Evolutionary conservation across 1,140 invertebrate species (phyloP), one percentile per base, ranked within the genome.

Genomic region (Tetragnatha versicolor): DNA sequence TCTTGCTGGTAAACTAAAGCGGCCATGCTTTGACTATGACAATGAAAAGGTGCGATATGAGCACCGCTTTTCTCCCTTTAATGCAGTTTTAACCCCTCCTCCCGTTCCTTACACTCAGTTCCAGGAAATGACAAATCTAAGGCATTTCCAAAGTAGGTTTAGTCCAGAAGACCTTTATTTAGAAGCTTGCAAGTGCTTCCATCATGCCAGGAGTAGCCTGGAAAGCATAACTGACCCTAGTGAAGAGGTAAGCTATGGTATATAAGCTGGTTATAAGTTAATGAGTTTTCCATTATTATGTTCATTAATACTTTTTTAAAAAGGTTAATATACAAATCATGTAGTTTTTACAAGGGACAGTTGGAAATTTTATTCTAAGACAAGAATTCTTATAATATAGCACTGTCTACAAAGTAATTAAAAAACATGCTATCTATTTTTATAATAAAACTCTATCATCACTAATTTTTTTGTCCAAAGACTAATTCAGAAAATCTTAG

Each of bases 1-100:
- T 49, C 86, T 92, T 82, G 91, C 93, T 84, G 89, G 88, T 10
- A 91, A 91, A 85, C 86, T 93, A 58, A 89, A 89, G 81, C 90
- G 93, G 81, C 93, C 93, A 0, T 89, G 93, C 84, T 90, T 94
- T 3, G 76, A 73, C 84, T 98, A 98, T 87, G 95, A 98, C 86
- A 94, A 91, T 83, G 97, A 98, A 86, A 90, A 93, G 83, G 94
- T 98, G 14, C 90, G 96, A 42, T 98, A 97, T 85, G 94, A 97
- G 83, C 95, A 98, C 80, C 90, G 97, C 75, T 95, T 98, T 88
- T 90, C 92, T 12, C 94, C 96, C 6, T 95, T 98, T 84, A 91
- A 91, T 25, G 90, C 91, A 31, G 89, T 98, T 2, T 88, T 92
- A n/a, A 93, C 93, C 0, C 96, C 96, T 20, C 94, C 95, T 0